Conservation (phyloP, 2,888 invertebrate species). For the Anaspis maculata region DNA sequence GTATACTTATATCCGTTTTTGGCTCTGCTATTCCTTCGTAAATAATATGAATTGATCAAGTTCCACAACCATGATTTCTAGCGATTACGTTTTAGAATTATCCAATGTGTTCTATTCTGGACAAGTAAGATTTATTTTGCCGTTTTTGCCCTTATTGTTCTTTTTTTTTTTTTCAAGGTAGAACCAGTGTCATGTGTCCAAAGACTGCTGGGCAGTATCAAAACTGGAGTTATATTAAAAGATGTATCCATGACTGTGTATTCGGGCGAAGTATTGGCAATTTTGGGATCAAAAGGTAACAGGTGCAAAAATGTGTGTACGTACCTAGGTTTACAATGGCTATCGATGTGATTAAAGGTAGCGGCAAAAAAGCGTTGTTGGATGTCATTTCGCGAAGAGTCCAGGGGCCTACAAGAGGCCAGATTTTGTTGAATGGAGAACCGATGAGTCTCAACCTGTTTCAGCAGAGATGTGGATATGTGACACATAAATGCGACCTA, state of each 20-base stretch:
- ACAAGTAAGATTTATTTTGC: constrained; percentile 49
- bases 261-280: constrained; percentile 88
- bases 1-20: too few relatives aligned
- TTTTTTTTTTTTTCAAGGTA: constrained; percentile 47
- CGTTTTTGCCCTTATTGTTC: too few relatives aligned
- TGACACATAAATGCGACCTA: constrained; percentile 77
- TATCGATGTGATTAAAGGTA: constrained; percentile 65
- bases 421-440: constrained; percentile 81
- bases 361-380: constrained; percentile 88
- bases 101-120: constrained; percentile 85
- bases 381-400: constrained; percentile 84
- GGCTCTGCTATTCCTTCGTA: too few relatives aligned
- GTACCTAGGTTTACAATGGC: background rate
- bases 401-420: constrained; percentile 75
- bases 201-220: constrained; percentile 65
- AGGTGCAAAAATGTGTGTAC: too few relatives aligned
- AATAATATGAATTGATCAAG: too few relatives aligned
- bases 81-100: constrained; percentile 80
- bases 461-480: constrained; percentile 80
- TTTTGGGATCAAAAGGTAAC: constrained; percentile 83
- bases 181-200: constrained; percentile 73
- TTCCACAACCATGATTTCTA: constrained; percentile 77
- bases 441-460: constrained; percentile 74
- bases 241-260: constrained; percentile 87
- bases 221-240: constrained; percentile 80